phyloP scores from a whole-genome alignment of 1,140 invertebrate genomes.

The Mya arenaria region DNA sequence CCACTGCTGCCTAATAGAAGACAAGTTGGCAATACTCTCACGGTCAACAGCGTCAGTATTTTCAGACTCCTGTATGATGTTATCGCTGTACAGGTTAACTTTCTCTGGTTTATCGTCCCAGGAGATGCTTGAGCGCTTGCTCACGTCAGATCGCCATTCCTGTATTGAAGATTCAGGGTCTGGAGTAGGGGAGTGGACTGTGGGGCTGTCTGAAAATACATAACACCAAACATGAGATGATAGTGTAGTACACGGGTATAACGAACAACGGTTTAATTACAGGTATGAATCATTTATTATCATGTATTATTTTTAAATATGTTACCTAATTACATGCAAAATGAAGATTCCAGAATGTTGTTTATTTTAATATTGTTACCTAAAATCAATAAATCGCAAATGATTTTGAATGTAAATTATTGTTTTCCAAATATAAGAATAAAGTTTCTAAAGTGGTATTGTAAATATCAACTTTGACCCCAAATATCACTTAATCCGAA shows the following conservation, averaged over 20 bases:
- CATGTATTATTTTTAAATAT: neutral
- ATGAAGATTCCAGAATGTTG: no score
- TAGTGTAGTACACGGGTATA: no score
- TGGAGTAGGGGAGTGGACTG: neutral
- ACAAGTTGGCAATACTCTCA: constrained; percentile 75
- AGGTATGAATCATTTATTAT: neutral
- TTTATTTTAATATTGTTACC: no score
- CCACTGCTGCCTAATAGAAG: constrained; percentile 72
- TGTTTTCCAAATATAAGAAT: no score
- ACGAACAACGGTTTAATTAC: no score
- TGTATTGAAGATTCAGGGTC: constrained; percentile 43
- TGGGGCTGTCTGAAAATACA: constrained; percentile 35
- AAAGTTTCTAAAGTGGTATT: no score
- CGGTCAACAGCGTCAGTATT: constrained; percentile 73
- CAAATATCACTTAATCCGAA: no score
- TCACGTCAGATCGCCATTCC: constrained; percentile 53
- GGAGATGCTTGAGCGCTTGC: constrained; percentile 39
- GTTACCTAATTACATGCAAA: neutral
- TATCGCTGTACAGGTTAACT: constrained; percentile 75
- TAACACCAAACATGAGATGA: neutral
- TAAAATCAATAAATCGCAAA: no score
- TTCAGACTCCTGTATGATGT: constrained; percentile 72
- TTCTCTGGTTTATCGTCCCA: constrained; percentile 67
- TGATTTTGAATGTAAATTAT: no score
- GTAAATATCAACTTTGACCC: no score